Evolutionary conservation across 2,113 vertebrate species (phyloP), one percentile per base, ranked within the genome.

Genomic region (Aptenodytes patagonicus): DNA sequence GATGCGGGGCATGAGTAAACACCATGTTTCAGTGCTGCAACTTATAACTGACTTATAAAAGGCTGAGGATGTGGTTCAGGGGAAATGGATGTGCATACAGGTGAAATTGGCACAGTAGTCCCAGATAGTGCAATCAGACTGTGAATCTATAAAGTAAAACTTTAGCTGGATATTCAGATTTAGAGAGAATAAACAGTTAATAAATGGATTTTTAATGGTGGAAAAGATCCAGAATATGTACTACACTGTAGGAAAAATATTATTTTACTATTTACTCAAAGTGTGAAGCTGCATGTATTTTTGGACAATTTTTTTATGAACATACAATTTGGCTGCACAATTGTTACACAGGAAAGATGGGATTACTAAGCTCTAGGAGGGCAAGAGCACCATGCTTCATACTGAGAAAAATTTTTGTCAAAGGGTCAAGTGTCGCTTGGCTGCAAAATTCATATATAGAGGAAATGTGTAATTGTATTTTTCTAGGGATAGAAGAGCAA

Each of bases 1-100:
- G n/a, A 34, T 24, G 8, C 2, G 0, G 62, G 18, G 3, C 13
- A 28, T 1, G 5, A 61, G 2, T 58, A 36, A 76, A 93, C 10
- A 34, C 2, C 4, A 3, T 7, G 32, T 71, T 91, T 76, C 12
- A 60, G 25, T 24, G 46, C 19, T 89, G n/a, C 24, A 60, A 11
- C 1, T 62, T 47, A 22, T 16, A n/a, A 36, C 1, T 62, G 38
- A 22, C 26, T 58, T 26, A 18, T 38, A 38, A 87, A 83, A 44
- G 6, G 4, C 36, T 93, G 51, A 89, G 12, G 16, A 7, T 52
- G 10, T 36, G 31, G 13, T 44, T 71, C n/a, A 60, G 55, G 29
- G 57, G 17, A 82, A 78, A 71, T 9, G 17, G 26, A 38, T 54
- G 7, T 1, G 1, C 20, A 32, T 44, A 21, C 2, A 49, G 34